phyloP scores from a whole-genome alignment of 2,888 invertebrate species.

The Drosophila prostipennis region DNA sequence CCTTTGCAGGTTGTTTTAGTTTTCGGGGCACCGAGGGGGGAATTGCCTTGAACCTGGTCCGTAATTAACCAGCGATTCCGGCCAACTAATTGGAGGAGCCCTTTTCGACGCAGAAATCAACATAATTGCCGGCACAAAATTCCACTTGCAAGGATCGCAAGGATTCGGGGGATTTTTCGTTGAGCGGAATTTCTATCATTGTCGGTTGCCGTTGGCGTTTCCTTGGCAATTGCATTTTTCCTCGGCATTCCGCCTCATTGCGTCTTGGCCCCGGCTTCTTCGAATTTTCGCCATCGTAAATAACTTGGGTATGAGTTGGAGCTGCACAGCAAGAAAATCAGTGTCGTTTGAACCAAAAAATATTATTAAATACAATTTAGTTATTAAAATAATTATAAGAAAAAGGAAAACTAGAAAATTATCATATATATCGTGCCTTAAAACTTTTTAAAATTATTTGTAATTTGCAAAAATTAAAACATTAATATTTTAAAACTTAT shows the following conservation, averaged over 20 bases:
- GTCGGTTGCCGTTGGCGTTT: constrained; percentile 24
- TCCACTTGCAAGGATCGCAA: constrained; percentile 32
- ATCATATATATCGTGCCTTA: no score
- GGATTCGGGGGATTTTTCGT: constrained; percentile 36
- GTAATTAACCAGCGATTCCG: constrained; percentile 58
- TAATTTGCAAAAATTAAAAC: no score
- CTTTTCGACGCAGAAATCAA: constrained; percentile 51
- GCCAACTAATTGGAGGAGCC: constrained; percentile 33
- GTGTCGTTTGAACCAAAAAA: background rate
- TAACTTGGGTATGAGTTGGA: constrained; percentile 36
- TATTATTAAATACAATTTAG: no score
- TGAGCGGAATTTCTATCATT: constrained; percentile 50
- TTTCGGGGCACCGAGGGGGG: no score
- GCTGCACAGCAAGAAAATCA: background rate
- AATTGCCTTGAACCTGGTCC: background rate
- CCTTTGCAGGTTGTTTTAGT: background rate
- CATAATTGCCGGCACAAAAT: constrained; percentile 65
- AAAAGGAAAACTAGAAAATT: no score
- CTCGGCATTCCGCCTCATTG: constrained; percentile 58
- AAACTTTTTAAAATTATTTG: no score
- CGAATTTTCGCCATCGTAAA: constrained; percentile 46
- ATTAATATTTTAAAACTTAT: no score
- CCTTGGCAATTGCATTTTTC: constrained; percentile 67
- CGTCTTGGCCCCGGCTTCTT: constrained; percentile 38
- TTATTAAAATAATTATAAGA: no score